A percentile compares a stretch with the other conserved stretches of the same genome.
phyloP scores from a whole-genome alignment of 2,888 invertebrate species.

The Rhingia rostrata region DNA sequence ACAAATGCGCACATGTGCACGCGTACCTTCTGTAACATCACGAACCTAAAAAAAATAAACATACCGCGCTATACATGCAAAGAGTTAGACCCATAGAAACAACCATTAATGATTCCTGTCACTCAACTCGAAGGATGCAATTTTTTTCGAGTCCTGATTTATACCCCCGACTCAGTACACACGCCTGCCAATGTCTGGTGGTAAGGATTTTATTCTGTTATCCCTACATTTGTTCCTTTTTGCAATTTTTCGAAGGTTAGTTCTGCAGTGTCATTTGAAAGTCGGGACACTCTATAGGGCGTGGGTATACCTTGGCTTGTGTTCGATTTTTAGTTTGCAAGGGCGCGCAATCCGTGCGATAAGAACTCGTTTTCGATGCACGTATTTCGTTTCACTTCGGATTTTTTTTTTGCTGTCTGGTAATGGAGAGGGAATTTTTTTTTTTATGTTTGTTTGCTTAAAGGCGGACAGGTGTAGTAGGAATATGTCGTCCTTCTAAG shows the following conservation, averaged over 20 bases:
- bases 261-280: conserved; percentile 47
- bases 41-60: not conserved
- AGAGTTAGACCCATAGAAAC: conserved; percentile 42
- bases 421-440: conserved; percentile 21
- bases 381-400: conserved; percentile 46
- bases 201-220: conserved; percentile 25
- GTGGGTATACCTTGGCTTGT: not conserved
- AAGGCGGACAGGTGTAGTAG: conserved; percentile 55
- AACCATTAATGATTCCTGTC: conserved; percentile 73
- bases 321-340: conserved; percentile 31
- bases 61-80: not conserved
- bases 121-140: conserved; percentile 71
- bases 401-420: conserved; percentile 20
- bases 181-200: conserved; percentile 10
- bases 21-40: conserved; percentile 5
- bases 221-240: conserved; percentile 5
- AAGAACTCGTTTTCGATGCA: conserved; percentile 51
- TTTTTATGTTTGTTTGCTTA: conserved; percentile 1
- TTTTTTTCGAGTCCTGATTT: conserved; percentile 52
- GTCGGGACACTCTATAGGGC: not conserved
- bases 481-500: conserved; percentile 46
- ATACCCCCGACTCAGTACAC: not conserved
- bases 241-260: conserved; percentile 47
- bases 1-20: conserved; percentile 57
- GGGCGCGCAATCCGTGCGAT: conserved; percentile 41